A percentile compares a stretch with the other conserved stretches of the same genome.
Evolutionary conservation across 2,113 vertebrate genomes (phyloP).

Genomic region (Hiodon tergisus): DNA sequence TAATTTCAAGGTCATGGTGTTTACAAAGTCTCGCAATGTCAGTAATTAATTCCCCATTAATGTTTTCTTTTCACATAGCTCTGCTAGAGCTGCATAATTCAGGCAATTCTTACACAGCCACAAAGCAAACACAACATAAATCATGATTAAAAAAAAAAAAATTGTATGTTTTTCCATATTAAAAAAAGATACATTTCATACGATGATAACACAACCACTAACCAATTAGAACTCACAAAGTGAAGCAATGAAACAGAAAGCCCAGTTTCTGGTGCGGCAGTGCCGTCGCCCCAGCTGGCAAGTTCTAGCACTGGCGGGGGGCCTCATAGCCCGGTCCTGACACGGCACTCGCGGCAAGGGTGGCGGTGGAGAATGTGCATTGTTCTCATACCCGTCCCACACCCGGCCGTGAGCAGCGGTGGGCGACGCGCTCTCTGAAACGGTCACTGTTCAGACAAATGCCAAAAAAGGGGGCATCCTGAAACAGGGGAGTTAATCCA

Average conservation of each 20-base stretch:
- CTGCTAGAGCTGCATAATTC: too few relatives aligned
- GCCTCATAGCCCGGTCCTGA: background rate
- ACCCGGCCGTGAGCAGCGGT: background rate
- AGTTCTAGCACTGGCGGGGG: constrained; percentile 31
- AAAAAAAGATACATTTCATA: background rate
- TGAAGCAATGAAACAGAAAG: background rate
- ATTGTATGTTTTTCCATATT: too few relatives aligned
- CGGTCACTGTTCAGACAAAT: background rate
- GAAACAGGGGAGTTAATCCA: background rate
- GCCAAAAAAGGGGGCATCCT: background rate
- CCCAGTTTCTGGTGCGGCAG: background rate
- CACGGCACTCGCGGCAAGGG: background rate
- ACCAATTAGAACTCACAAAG: background rate
- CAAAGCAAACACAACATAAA: too few relatives aligned
- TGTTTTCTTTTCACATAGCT: too few relatives aligned
- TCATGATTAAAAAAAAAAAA: too few relatives aligned
- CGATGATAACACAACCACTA: background rate
- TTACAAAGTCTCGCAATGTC: too few relatives aligned
- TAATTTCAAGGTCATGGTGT: too few relatives aligned
- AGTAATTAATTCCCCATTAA: too few relatives aligned
- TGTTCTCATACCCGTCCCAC: constrained; percentile 6
- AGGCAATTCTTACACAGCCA: too few relatives aligned
- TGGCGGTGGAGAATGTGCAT: constrained; percentile 17
- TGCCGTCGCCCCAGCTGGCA: constrained; percentile 20
- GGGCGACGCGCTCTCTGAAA: background rate